Conservation (phyloP, 2,113 vertebrate species). For the Dipodomys spectabilis region DNA sequence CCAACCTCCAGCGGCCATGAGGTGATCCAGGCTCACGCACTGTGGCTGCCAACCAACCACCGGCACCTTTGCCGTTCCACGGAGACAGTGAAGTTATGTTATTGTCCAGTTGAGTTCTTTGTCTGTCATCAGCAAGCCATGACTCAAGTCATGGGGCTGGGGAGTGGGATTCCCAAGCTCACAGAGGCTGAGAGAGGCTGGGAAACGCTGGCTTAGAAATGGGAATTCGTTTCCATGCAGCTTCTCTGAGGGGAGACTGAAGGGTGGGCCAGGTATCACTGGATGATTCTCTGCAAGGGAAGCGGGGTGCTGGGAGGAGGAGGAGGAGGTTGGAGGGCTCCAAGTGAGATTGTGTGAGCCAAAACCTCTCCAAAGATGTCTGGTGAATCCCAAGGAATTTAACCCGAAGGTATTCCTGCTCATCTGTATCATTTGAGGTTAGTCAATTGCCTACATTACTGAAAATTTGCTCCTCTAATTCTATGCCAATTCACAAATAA, state of each 20-base stretch:
- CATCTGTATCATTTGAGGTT: background rate
- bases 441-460: background rate
- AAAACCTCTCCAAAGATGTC: background rate
- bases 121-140: background rate
- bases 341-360: background rate
- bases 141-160: rapidly evolving
- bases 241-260: background rate
- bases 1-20: background rate
- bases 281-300: background rate
- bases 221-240: too few relatives aligned
- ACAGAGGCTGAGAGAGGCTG: background rate
- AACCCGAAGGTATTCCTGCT: background rate
- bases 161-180: background rate
- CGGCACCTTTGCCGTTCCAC: background rate
- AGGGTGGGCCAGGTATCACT: too few relatives aligned
- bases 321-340: background rate
- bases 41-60: background rate
- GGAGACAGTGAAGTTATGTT: background rate
- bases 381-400: background rate
- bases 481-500: too few relatives aligned
- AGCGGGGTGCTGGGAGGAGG: background rate
- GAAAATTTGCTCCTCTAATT: too few relatives aligned
- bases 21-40: background rate
- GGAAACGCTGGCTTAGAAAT: background rate
- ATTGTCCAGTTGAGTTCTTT: background rate